Base-by-base conservation (phyloP, 2,113 vertebrate genomes). In the Psettodes erumei region DNA sequence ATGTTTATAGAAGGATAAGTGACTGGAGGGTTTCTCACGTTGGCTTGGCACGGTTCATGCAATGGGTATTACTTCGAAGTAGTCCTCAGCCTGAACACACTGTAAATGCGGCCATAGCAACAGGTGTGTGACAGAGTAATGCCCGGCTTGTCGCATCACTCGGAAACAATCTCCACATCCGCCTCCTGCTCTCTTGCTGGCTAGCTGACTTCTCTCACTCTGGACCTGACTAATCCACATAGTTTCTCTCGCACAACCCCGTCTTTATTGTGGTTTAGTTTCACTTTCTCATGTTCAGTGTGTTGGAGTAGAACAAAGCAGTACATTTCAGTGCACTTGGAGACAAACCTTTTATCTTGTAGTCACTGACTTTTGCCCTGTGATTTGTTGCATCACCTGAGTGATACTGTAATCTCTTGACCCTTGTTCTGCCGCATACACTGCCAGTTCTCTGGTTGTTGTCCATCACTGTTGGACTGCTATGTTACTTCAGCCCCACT, bases 301-400 rank as follows among this genome's bases (percentile, higher is more conserved):
- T 4, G n/a, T 45, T 16, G n/a, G n/a, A n/a, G n/a, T n/a, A n/a
- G n/a, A n/a, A 53, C 32, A 75, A 54, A 71, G 37, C 16, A 10
- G 33, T 8, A 12, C n/a, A n/a, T 71, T 81, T 32, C 6, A 27
- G 6, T 71, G n/a, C 18, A 21, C 62, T 53, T 67, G 6, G 15
- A 68, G 38, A 23, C 48, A 66, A 43, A 35, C n/a, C 42, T 65
- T 19, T 50, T 58, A 19, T 71, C 62, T 33, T 78, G 63, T 72
- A 65, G 65, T 71, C 50, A 23, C 65, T 66, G 80, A 80, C 85
- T 67, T 89, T 88, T 91, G 86, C 75, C 75, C 87, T 75, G 33
- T 75, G 77, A 86, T 81, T 47, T 66, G 86, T 91, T 91, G 83
- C 78, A 9, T 85, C 88, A 91, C 77, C 65, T 71, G 9, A 85